Conservation (phyloP, 2,113 vertebrate genomes). For the Ceyx cyanopectus region DNA sequence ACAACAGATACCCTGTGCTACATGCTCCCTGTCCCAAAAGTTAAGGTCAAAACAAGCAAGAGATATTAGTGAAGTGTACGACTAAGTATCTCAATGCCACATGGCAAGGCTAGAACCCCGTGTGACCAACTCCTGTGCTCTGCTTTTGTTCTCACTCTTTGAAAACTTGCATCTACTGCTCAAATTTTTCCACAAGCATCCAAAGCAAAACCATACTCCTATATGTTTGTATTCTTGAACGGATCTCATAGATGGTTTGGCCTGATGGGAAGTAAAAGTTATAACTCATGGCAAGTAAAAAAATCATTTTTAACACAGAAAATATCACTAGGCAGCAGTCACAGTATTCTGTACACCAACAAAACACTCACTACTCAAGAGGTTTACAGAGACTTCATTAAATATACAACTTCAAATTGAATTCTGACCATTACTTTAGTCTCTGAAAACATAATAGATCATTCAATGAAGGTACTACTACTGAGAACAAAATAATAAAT, state of each 20-base stretch:
- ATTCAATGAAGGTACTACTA: not conserved
- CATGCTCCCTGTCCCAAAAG: not conserved
- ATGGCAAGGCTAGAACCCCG: not conserved
- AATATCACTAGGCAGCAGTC: not conserved
- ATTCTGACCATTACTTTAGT: not conserved
- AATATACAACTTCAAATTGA: not conserved
- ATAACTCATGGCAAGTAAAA: not conserved
- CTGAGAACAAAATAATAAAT: not conserved
- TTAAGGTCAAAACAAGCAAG: not conserved
- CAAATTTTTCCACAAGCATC: not conserved
- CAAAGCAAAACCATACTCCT: not conserved
- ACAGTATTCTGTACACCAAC: not conserved
- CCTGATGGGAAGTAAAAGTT: not conserved
- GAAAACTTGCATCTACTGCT: not conserved
- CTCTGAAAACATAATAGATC: not conserved
- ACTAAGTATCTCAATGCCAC: not conserved
- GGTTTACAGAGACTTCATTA: not conserved
- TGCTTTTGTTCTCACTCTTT: not conserved
- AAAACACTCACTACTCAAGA: not conserved
- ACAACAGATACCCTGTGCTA: not conserved
- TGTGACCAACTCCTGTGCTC: not conserved
- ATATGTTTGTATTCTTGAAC: not conserved
- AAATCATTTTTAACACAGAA: not conserved
- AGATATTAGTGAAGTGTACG: not conserved
- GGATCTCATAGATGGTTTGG: not conserved